phyloP scores from a whole-genome alignment of 1,140 invertebrate species.

The Cheumatopsyche charites region DNA sequence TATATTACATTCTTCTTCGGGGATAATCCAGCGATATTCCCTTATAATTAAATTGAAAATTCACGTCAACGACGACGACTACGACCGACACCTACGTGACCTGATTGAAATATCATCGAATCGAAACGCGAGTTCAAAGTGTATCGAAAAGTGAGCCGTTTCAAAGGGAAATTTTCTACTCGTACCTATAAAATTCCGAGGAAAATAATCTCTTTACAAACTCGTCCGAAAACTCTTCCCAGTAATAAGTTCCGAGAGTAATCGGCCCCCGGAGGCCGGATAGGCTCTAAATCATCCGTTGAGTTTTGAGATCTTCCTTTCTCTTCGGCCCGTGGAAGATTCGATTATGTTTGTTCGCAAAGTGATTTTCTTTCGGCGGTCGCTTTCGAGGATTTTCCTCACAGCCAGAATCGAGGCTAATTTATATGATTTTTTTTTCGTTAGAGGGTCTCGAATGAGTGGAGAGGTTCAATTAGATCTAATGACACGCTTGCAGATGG shows the following conservation, averaged over 20 bases:
- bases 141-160: not conserved
- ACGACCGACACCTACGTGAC: no score
- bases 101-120: no score
- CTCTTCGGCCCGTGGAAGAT: not conserved
- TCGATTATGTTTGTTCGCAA: no score
- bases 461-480: no score
- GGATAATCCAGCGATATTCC: not conserved
- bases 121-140: not conserved
- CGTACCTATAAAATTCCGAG: slow-evolving; percentile 22
- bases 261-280: slow-evolving; percentile 37
- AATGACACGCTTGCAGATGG: no score
- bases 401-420: slow-evolving; percentile 3
- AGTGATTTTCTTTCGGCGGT: no score
- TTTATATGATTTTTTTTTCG: slow-evolving; percentile 35
- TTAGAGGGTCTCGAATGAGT: no score
- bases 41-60: not conserved
- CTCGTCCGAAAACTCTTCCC: slow-evolving; percentile 42
- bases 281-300: no score
- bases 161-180: slow-evolving; percentile 23
- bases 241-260: slow-evolving; percentile 47
- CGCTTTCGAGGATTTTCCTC: not conserved
- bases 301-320: no score
- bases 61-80: no score
- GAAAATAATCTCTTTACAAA: slow-evolving; percentile 42
- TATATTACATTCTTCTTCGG: not conserved